These are phyloP conservation scores for Cremastinae sp. DNA, from an alignment of 2,888 invertebrate species.

Conservation along the genomic window DNA sequence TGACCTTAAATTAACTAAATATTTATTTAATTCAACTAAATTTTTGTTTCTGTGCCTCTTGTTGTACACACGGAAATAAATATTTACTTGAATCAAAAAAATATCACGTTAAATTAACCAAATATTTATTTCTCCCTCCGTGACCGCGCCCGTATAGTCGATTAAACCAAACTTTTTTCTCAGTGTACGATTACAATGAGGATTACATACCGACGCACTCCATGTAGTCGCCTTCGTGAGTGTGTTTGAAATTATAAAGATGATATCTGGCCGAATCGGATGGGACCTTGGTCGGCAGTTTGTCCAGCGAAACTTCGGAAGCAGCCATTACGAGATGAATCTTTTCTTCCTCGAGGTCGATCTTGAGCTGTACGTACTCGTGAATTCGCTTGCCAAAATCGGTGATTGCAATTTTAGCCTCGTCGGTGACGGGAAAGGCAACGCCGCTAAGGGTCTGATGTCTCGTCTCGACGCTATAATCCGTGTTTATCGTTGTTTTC, in stretches of 20 bases:
- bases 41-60: no score
- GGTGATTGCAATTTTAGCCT: constrained; percentile 88
- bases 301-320: constrained; percentile 85
- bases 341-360: constrained; percentile 93
- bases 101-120: no score
- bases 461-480: constrained; percentile 90
- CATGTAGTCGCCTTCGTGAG: constrained; percentile 94
- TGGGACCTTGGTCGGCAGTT: constrained; percentile 91
- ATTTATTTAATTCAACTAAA: no score
- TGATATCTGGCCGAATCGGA: constrained; percentile 94
- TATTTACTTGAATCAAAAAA: no score
- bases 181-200: constrained; percentile 32
- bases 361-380: constrained; percentile 94
- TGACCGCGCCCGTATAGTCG: no score
- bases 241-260: constrained; percentile 94
- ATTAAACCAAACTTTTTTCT: no score
- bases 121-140: no score
- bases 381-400: constrained; percentile 88
- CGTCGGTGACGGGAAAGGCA: constrained; percentile 92
- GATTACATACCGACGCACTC: constrained; percentile 89
- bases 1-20: no score
- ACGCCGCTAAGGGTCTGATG: constrained; percentile 96
- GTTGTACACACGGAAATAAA: no score
- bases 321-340: constrained; percentile 89
- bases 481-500: constrained; percentile 85